phyloP scores from a whole-genome alignment of 1,140 invertebrate genomes.

The Ephestia elutella region DNA sequence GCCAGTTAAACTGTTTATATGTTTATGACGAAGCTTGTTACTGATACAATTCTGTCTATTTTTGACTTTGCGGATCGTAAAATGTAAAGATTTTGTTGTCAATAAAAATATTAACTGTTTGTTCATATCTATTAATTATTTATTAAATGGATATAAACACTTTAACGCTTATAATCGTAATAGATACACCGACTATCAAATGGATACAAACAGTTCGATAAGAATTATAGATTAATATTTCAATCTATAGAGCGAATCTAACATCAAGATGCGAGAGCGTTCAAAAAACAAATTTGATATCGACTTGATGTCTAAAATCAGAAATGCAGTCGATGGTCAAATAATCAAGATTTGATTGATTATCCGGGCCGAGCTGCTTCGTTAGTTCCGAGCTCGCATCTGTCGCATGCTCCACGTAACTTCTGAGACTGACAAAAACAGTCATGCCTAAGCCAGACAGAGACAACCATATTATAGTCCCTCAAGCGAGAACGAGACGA shows the following conservation, averaged over 20 bases:
- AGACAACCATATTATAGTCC: conserved; percentile 33
- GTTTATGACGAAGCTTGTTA: too few relatives aligned
- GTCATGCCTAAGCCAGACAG: conserved; percentile 43
- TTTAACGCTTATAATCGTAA: too few relatives aligned
- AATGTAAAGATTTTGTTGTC: too few relatives aligned
- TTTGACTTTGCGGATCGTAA: too few relatives aligned
- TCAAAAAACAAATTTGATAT: conserved; percentile 14
- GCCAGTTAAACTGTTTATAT: too few relatives aligned
- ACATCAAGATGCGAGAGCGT: not conserved
- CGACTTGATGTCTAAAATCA: conserved; percentile 6
- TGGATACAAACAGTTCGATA: not conserved
- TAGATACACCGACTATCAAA: not conserved
- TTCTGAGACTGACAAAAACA: conserved; percentile 67
- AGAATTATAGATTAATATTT: not conserved
- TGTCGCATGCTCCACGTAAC: conserved; percentile 65
- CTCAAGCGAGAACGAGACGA: conserved; percentile 29
- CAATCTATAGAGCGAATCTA: not conserved
- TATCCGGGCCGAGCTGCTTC: conserved; percentile 64
- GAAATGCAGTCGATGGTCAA: conserved; percentile 45
- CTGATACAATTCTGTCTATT: too few relatives aligned
- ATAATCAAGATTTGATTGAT: conserved; percentile 70
- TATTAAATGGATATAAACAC: too few relatives aligned
- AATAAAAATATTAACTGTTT: too few relatives aligned
- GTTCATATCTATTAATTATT: too few relatives aligned
- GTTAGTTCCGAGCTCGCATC: conserved; percentile 68